Evolutionary conservation across 2,113 vertebrate genomes (phyloP).

Genomic region (Uria aalge): DNA sequence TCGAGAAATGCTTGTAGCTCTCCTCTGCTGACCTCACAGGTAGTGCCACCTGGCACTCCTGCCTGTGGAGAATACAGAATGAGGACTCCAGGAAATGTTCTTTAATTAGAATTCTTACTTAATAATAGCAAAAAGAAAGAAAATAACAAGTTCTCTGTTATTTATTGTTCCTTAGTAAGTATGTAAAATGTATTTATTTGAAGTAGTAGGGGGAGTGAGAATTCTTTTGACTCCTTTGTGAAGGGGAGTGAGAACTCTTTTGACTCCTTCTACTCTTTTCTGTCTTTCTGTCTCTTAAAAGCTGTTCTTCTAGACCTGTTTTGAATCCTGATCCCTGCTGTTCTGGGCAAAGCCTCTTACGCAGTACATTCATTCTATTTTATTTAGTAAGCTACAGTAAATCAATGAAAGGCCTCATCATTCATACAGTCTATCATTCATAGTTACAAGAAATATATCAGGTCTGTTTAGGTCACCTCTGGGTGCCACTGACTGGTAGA

Average conservation of each 20-base stretch:
- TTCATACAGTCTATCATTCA: not conserved
- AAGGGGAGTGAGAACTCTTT: too few species aligned
- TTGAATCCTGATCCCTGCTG: not conserved
- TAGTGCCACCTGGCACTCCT: not conserved
- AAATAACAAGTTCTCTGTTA: not conserved
- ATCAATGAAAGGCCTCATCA: not conserved
- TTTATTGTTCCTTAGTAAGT: not conserved
- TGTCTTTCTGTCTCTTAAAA: not conserved
- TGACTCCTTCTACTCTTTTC: not conserved
- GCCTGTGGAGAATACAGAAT: not conserved
- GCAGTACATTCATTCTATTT: not conserved
- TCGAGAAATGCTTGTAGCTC: not conserved
- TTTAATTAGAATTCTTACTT: not conserved
- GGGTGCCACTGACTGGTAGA: not conserved
- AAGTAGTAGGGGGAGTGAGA: not conserved
- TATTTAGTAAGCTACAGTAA: conserved; percentile 6
- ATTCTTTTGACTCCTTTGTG: not conserved
- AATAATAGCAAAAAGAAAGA: not conserved
- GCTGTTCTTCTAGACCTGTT: not conserved
- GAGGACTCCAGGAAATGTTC: not conserved
- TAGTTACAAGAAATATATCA: not conserved
- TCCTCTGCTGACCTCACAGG: not conserved
- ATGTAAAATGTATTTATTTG: not conserved
- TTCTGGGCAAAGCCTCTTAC: not conserved
- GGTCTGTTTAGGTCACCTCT: not conserved